Conservation (phyloP, 2,797 vertebrate genomes). For the Rhyacichthys aspro region DNA sequence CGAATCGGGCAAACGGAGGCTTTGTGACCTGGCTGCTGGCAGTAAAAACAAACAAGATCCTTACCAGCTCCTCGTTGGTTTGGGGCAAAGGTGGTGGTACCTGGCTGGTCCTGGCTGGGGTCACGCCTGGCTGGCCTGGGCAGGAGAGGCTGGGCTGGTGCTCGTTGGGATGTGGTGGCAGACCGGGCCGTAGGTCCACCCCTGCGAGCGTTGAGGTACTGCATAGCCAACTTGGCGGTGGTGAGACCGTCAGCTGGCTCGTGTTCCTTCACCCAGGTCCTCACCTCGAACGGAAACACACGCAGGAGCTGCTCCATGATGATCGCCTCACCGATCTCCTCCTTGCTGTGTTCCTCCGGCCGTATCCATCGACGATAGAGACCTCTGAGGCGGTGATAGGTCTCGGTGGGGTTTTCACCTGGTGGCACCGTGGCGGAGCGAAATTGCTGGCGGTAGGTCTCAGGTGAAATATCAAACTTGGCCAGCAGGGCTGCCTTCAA, state of each 20-base stretch:
- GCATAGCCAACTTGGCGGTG: conserved; percentile 1
- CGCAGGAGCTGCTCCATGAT: too few relatives aligned
- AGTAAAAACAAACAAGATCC: conserved; percentile 9
- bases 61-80: conserved; percentile 1
- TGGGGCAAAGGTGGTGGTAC: background rate
- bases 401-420: too few relatives aligned
- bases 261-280: conserved; percentile 17
- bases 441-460: background rate
- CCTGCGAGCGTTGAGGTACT: conserved; percentile 4
- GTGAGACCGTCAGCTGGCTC: background rate
- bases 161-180: too few relatives aligned
- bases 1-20: background rate
- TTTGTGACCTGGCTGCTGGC: conserved; percentile 18
- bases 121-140: background rate
- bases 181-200: too few relatives aligned
- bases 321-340: too few relatives aligned
- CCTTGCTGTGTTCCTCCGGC: too few relatives aligned
- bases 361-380: too few relatives aligned
- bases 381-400: too few relatives aligned
- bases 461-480: conserved; percentile 9
- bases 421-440: too few relatives aligned
- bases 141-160: too few relatives aligned
- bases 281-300: too few relatives aligned
- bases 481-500: background rate
- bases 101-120: background rate